Evolutionary conservation across 1,140 invertebrate genomes (phyloP).

Genomic region (Panagrolaimus sp.): DNA sequence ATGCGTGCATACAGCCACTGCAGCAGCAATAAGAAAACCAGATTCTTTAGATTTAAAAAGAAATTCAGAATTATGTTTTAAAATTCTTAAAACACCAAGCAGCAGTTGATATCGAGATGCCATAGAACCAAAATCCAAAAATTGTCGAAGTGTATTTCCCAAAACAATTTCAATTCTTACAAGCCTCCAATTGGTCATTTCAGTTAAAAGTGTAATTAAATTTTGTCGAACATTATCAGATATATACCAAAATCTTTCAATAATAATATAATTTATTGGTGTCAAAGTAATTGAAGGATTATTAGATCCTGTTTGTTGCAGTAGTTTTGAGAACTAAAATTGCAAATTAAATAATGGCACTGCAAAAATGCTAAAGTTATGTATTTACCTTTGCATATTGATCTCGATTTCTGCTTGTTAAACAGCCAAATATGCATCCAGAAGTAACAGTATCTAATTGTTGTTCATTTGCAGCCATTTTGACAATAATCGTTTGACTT

Average conservation of each 20-base stretch:
- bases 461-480: neutral
- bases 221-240: neutral
- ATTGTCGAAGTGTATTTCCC: neutral
- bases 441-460: neutral
- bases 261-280: neutral
- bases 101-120: neutral
- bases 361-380: neutral
- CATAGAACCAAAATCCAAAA: neutral
- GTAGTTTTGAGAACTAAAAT: slow-evolving; percentile 5
- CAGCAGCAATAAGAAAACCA: neutral
- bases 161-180: neutral
- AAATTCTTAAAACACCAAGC: neutral
- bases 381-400: neutral
- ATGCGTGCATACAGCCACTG: neutral
- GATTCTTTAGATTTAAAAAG: neutral
- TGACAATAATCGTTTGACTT: neutral
- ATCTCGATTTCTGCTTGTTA: neutral
- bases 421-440: neutral
- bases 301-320: neutral
- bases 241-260: neutral
- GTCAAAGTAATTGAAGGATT: neutral
- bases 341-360: neutral
- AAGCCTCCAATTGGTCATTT: neutral
- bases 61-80: neutral
- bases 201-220: neutral